phyloP scores from a whole-genome alignment of 1,140 invertebrate genomes.

The Drosophila erecta region DNA sequence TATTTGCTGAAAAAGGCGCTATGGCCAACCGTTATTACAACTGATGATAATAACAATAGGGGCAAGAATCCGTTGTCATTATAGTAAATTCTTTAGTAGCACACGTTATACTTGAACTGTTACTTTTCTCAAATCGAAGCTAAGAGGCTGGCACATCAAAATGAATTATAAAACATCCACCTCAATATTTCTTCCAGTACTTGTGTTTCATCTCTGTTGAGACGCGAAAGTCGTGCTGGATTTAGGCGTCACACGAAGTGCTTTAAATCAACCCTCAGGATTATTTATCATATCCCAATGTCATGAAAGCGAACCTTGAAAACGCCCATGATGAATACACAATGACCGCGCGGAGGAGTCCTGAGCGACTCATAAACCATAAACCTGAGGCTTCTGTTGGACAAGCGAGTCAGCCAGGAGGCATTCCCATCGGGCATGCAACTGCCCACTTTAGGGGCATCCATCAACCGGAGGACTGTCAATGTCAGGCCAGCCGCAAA shows the following conservation, averaged over 20 bases:
- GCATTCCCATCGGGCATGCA: slow-evolving; percentile 59
- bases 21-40: slow-evolving; percentile 6
- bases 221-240: not conserved
- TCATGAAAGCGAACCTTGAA: slow-evolving; percentile 49
- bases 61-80: not conserved
- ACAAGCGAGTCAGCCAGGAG: not conserved
- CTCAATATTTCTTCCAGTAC: not conserved
- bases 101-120: too few relatives aligned
- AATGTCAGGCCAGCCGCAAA: slow-evolving; percentile 60
- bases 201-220: not conserved
- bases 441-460: slow-evolving; percentile 56
- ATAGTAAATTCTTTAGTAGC: not conserved
- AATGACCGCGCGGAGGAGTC: slow-evolving; percentile 36
- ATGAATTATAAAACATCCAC: not conserved
- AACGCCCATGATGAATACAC: slow-evolving; percentile 43
- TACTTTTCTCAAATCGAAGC: too few relatives aligned
- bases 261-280: slow-evolving; percentile 29
- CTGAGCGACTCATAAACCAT: slow-evolving; percentile 63
- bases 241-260: slow-evolving; percentile 11
- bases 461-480: slow-evolving; percentile 65
- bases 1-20: slow-evolving; percentile 2
- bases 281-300: slow-evolving; percentile 36
- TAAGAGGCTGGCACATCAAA: too few relatives aligned
- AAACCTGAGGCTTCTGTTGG: slow-evolving; percentile 25
- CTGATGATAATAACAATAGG: slow-evolving; percentile 8